These are phyloP conservation scores for Nebria ingens DNA, from an alignment of 1,140 invertebrate species.

Conservation along the genomic window DNA sequence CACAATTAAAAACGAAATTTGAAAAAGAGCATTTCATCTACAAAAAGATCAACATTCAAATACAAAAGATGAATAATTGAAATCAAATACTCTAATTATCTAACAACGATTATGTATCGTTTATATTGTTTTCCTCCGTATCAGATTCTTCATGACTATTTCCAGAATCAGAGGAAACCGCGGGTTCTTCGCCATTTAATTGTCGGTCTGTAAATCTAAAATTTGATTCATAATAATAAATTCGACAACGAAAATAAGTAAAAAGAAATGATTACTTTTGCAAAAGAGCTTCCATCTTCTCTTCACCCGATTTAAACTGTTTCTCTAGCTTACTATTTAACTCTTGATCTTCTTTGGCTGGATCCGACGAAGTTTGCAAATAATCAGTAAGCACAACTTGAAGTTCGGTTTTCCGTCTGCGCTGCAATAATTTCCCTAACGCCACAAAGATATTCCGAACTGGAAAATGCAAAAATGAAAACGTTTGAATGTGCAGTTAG, in stretches of 20 bases:
- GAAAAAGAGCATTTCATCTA: too few species aligned
- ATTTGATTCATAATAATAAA: background rate
- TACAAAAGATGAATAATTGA: too few species aligned
- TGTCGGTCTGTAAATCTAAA: background rate
- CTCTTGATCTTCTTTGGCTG: conserved; percentile 36
- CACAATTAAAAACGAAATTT: too few species aligned
- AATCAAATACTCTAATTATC: too few species aligned
- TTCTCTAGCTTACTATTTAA: conserved; percentile 37
- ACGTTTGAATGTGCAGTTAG: conserved; percentile 2
- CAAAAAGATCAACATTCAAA: too few species aligned
- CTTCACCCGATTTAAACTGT: conserved; percentile 34
- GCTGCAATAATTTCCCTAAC: conserved; percentile 41
- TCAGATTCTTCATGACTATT: background rate
- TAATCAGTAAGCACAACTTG: conserved; percentile 37
- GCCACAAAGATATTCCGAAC: conserved; percentile 42
- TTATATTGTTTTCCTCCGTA: too few species aligned
- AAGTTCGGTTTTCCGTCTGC: conserved; percentile 40
- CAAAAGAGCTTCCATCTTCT: conserved; percentile 38
- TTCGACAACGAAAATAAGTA: background rate
- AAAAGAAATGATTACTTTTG: conserved; percentile 34
- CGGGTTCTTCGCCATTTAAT: background rate
- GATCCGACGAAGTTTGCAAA: conserved; percentile 39
- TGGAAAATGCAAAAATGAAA: conserved; percentile 25
- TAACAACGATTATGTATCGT: too few species aligned
- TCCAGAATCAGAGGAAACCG: background rate